Conservation (phyloP, 2,888 invertebrate species). For the Pheosia gnoma region DNA sequence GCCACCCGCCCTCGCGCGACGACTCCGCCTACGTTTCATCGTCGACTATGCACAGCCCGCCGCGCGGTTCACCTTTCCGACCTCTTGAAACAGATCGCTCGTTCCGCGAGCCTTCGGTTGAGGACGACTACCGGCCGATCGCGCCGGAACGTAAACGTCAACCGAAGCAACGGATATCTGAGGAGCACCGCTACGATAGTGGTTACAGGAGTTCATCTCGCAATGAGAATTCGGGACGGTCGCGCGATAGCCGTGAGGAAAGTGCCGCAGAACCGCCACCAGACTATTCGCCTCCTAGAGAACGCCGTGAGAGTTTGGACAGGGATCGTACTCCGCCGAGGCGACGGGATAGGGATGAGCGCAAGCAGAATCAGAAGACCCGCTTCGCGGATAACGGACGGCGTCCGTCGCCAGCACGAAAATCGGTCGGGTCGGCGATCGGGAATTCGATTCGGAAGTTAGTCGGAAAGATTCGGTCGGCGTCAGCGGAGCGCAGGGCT, state of each 20-base stretch:
- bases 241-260: conserved; percentile 76
- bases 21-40: conserved; percentile 84
- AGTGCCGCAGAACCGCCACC: conserved; percentile 87
- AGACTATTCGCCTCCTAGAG: conserved; percentile 87
- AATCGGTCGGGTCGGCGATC: conserved; percentile 85
- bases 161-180: conserved; percentile 79
- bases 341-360: conserved; percentile 77
- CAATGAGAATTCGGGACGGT: conserved; percentile 80
- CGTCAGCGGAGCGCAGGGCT: conserved; percentile 86
- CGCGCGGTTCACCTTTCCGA: conserved; percentile 79
- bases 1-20: conserved; percentile 80
- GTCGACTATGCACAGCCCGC: conserved; percentile 83
- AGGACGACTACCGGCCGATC: conserved; percentile 81
- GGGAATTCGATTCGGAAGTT: conserved; percentile 92
- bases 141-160: conserved; percentile 87
- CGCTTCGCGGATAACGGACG: conserved; percentile 84
- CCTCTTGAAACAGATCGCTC: conserved; percentile 74
- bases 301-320: conserved; percentile 72
- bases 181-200: conserved; percentile 82
- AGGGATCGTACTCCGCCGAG: conserved; percentile 74
- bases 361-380: conserved; percentile 88
- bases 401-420: conserved; percentile 71
- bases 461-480: conserved; percentile 92
- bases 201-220: conserved; percentile 84
- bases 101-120: conserved; percentile 79